Percentiles rank a stretch among this genome's conserved stretches.
These are phyloP conservation scores for Colaptes auratus DNA, from an alignment of 2,113 vertebrate species.

Conservation along the genomic window DNA sequence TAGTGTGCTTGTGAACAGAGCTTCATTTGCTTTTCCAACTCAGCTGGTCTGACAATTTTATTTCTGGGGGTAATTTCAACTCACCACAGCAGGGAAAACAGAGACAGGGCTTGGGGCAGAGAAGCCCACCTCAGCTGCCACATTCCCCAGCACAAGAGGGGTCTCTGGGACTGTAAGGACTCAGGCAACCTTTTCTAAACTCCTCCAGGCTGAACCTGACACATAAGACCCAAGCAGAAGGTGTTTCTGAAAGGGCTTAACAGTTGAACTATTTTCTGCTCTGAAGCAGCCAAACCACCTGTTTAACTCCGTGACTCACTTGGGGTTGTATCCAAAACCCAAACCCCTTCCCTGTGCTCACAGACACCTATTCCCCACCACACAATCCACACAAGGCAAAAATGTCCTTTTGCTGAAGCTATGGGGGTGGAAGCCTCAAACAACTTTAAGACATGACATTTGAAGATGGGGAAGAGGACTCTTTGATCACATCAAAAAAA, in stretches of 20 bases:
- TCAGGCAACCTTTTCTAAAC: background rate
- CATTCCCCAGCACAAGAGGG: accelerated
- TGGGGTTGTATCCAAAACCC: background rate
- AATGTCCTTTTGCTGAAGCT: background rate
- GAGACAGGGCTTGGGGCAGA: background rate
- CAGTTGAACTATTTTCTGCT: background rate
- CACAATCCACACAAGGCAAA: background rate
- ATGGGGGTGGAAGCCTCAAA: background rate
- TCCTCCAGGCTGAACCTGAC: background rate
- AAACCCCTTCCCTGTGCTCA: background rate
- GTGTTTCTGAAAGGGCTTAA: conserved; percentile 6
- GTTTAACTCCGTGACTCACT: background rate
- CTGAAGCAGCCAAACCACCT: background rate
- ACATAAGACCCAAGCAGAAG: background rate
- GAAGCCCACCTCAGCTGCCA: accelerated
- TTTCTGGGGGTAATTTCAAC: no score
- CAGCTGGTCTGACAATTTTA: no score
- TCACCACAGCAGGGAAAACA: background rate
- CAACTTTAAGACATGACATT: background rate
- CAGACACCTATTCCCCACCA: background rate
- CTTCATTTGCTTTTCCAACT: no score
- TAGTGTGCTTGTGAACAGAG: no score
- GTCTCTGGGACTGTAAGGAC: background rate
- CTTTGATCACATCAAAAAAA: background rate
- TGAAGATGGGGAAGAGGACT: background rate